These are phyloP conservation scores for Griposia aprilina DNA, from an alignment of 2,888 invertebrate genomes.

Conservation along the genomic window DNA sequence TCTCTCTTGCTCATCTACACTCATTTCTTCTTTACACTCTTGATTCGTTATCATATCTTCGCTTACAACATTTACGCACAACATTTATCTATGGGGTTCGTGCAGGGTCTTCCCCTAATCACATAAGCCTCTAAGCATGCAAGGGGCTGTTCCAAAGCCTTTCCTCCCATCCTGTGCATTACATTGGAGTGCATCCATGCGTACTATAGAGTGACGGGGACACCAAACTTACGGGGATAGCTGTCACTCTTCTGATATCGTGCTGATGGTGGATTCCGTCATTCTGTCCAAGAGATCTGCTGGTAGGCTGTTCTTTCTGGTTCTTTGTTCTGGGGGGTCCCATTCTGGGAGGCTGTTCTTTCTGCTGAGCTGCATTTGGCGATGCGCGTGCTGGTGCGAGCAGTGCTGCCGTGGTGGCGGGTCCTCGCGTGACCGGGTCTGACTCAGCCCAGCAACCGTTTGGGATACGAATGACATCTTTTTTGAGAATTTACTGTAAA, in stretches of 20 bases:
- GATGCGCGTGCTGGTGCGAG: constrained; percentile 87
- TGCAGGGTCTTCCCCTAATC: constrained; percentile 85
- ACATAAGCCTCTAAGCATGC: constrained; percentile 90
- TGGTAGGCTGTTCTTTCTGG: constrained; percentile 88
- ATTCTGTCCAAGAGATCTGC: constrained; percentile 84
- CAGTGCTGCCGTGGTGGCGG: constrained; percentile 86
- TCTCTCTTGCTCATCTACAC: constrained; percentile 55
- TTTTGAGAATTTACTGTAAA: constrained; percentile 74
- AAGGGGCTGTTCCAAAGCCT: constrained; percentile 88
- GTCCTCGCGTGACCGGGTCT: constrained; percentile 82
- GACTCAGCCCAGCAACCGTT: constrained; percentile 90
- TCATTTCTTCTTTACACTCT: constrained; percentile 61
- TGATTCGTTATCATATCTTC: constrained; percentile 60
- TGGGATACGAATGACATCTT: constrained; percentile 90
- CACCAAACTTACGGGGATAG: constrained; percentile 88
- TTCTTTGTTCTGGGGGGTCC: constrained; percentile 86
- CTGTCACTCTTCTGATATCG: constrained; percentile 86
- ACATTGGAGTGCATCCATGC: constrained; percentile 86
- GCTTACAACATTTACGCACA: constrained; percentile 69
- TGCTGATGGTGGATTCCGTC: constrained; percentile 72
- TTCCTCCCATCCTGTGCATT: constrained; percentile 79
- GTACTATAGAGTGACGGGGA: constrained; percentile 86
- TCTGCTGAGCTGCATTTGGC: constrained; percentile 82
- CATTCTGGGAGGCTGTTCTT: constrained; percentile 89
- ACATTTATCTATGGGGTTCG: constrained; percentile 87